Evolutionary conservation across 2,888 invertebrate species (phyloP).

Genomic region (Spilarctia lutea): DNA sequence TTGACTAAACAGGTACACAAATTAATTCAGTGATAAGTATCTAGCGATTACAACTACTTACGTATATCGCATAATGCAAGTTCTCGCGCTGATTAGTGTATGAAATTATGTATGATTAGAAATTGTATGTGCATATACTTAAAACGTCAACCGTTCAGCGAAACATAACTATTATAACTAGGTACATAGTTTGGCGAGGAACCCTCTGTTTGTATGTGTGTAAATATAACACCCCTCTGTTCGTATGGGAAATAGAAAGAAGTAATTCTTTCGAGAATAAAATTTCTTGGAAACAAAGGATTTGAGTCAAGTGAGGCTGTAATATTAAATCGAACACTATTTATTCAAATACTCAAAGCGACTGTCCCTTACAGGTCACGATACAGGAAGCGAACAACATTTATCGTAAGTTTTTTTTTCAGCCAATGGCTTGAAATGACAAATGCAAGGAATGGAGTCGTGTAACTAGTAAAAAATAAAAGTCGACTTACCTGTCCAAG

Average conservation of each 20-base stretch:
- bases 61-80: not conserved
- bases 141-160: not conserved
- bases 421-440: not conserved
- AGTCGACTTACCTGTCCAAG: slow-evolving; percentile 90
- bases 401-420: not conserved
- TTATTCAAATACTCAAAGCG: not conserved
- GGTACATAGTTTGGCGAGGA: not conserved
- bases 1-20: not conserved
- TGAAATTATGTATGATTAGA: not conserved
- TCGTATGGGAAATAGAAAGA: not conserved
- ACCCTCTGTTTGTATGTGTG: not conserved
- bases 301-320: too few species aligned
- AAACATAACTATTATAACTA: not conserved
- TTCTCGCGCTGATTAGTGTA: not conserved
- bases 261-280: not conserved
- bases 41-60: not conserved
- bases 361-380: not conserved
- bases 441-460: slow-evolving; percentile 2
- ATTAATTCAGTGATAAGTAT: not conserved
- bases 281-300: not conserved
- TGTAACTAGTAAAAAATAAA: slow-evolving; percentile 16
- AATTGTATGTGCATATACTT: not conserved
- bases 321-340: not conserved
- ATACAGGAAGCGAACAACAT: slow-evolving; percentile 17
- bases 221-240: not conserved